Evolutionary conservation across 1,140 invertebrate genomes (phyloP).

Genomic region (Aphaenogaster ashmeadi): DNA sequence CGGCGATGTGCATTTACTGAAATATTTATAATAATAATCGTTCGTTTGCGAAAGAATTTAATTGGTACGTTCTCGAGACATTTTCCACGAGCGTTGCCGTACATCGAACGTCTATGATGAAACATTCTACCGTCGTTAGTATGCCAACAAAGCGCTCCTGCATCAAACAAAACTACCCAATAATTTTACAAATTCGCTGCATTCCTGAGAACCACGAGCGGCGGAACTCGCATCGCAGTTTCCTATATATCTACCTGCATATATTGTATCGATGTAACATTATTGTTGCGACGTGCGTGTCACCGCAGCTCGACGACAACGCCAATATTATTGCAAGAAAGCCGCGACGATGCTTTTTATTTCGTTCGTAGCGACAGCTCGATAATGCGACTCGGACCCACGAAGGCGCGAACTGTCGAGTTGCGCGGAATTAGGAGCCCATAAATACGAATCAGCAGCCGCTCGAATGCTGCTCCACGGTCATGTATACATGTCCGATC

Average conservation of each 20-base stretch:
- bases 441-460: conserved; percentile 68
- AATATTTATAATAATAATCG: background rate
- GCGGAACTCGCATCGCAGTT: conserved; percentile 15
- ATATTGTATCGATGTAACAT: background rate
- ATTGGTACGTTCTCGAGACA: background rate
- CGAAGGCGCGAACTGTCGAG: conserved; percentile 32
- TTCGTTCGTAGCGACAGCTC: background rate
- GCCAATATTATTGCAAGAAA: conserved; percentile 9
- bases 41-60: background rate
- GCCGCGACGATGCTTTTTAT: background rate
- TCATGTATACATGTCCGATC: conserved; percentile 47
- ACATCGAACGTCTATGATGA: conserved; percentile 10
- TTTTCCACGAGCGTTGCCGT: background rate
- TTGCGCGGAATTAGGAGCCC: conserved; percentile 48
- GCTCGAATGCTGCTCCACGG: conserved; percentile 23
- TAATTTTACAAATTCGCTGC: conserved; percentile 52
- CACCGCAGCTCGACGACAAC: background rate
- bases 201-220: conserved; percentile 38
- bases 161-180: conserved; percentile 16
- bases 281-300: conserved; percentile 9
- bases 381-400: conserved; percentile 39
- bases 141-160: conserved; percentile 1
- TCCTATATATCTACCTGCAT: background rate
- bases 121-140: conserved; percentile 20
- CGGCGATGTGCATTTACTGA: background rate